Percentiles rank a stretch among this genome's conserved stretches.
Evolutionary conservation across 2,797 vertebrate species (phyloP).

Genomic region (Neosalanx taihuensis): DNA sequence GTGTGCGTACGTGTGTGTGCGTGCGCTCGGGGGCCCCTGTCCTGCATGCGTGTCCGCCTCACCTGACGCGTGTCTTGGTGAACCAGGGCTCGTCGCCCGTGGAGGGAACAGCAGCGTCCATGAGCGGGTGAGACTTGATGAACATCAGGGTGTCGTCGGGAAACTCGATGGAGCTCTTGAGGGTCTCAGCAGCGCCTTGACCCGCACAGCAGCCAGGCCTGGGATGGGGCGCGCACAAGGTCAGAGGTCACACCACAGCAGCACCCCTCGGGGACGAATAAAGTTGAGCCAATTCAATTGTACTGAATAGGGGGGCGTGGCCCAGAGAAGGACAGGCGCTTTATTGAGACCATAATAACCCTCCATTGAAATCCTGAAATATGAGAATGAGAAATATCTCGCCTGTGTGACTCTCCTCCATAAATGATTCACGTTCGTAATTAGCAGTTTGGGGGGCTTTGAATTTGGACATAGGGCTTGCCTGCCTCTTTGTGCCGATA

Average conservation of each 20-base stretch:
- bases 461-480: slow-evolving; percentile 47
- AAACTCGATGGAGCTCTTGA: slow-evolving; percentile 94
- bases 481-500: slow-evolving; percentile 46
- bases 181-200: slow-evolving; percentile 85
- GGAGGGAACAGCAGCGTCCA: slow-evolving; percentile 94
- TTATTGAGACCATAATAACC: slow-evolving; percentile 59
- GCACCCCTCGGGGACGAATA: slow-evolving; percentile 52
- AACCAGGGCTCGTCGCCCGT: slow-evolving; percentile 94
- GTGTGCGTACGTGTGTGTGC: neutral
- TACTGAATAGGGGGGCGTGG: slow-evolving; percentile 27
- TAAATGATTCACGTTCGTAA: slow-evolving; percentile 67
- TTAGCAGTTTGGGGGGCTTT: slow-evolving; percentile 56
- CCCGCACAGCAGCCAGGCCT: slow-evolving; percentile 96
- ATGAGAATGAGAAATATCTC: slow-evolving; percentile 51
- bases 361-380: slow-evolving; percentile 66
- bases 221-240: slow-evolving; percentile 56
- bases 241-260: slow-evolving; percentile 20
- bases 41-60: slow-evolving; percentile 27
- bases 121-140: slow-evolving; percentile 97
- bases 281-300: slow-evolving; percentile 41
- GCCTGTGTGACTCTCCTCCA: slow-evolving; percentile 55
- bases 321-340: slow-evolving; percentile 49
- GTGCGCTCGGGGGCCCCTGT: neutral
- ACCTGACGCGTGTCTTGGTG: slow-evolving; percentile 98
- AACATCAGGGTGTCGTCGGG: slow-evolving; percentile 95